Conservation (phyloP, 2,113 vertebrate species). For the Vicugna pacos region DNA sequence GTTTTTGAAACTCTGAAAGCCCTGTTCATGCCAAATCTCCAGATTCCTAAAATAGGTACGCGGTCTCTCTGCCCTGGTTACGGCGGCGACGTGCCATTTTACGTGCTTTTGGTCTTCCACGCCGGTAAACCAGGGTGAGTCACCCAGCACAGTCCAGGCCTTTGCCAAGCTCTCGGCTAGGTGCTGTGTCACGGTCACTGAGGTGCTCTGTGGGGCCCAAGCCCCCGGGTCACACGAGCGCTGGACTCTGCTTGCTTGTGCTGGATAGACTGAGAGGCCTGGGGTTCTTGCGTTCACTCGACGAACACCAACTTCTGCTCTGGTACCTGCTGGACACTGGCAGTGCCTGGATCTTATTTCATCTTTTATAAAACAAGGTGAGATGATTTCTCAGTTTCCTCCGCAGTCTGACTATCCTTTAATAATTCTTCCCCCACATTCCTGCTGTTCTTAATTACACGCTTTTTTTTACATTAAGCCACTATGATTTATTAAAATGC, state of each 20-base stretch:
- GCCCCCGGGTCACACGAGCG: neutral
- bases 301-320: neutral
- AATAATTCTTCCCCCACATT: neutral
- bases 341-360: neutral
- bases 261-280: neutral
- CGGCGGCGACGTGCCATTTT: neutral
- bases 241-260: neutral
- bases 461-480: constrained; percentile 29
- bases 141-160: neutral
- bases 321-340: neutral
- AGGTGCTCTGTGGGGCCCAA: neutral
- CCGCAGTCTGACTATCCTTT: neutral
- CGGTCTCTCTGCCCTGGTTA: constrained; percentile 49
- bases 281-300: neutral
- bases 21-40: constrained; percentile 20
- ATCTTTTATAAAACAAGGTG: neutral
- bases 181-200: neutral
- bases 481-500: constrained; percentile 49
- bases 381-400: neutral
- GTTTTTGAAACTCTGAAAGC: constrained; percentile 47
- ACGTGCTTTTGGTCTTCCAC: neutral
- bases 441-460: neutral
- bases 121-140: constrained; percentile 26
- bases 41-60: constrained; percentile 70
- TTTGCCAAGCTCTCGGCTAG: neutral